These are phyloP conservation scores for Erythrolamprus reginae DNA, from an alignment of 2,113 vertebrate genomes.

Conservation along the genomic window DNA sequence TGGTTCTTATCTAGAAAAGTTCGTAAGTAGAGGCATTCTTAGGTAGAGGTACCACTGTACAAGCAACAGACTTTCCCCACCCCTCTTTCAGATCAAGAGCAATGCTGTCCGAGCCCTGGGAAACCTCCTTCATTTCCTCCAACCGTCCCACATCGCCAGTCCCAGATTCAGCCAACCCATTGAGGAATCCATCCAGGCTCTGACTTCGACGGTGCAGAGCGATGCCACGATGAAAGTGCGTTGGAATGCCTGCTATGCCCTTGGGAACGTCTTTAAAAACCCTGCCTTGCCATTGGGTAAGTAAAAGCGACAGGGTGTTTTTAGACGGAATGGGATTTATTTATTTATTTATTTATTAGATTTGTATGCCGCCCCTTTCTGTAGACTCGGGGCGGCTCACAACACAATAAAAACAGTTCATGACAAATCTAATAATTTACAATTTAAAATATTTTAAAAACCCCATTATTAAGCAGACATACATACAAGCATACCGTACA, in stretches of 20 bases:
- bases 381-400: too few relatives aligned
- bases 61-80: neutral
- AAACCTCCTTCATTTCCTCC: conserved; percentile 93
- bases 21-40: too few relatives aligned
- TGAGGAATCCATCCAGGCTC: conserved; percentile 80
- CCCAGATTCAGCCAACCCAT: conserved; percentile 80
- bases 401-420: too few relatives aligned
- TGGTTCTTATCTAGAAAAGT: too few relatives aligned
- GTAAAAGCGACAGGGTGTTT: conserved; percentile 4
- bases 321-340: too few relatives aligned
- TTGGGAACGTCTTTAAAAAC: conserved; percentile 94
- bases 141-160: conserved; percentile 75
- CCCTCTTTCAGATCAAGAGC: conserved; percentile 81
- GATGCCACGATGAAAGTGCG: conserved; percentile 95
- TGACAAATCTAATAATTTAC: too few relatives aligned
- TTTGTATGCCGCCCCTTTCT: too few relatives aligned
- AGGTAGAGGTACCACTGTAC: too few relatives aligned
- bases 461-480: too few relatives aligned
- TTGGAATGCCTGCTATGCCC: conserved; percentile 95
- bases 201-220: conserved; percentile 81
- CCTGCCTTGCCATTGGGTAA: conserved; percentile 84
- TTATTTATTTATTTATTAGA: too few relatives aligned
- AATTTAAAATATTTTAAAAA: too few relatives aligned
- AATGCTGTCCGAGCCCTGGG: conserved; percentile 90
- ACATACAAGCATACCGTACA: too few relatives aligned